Evolutionary conservation across 2,797 vertebrate genomes (phyloP).

Genomic region (Macrochelys suwanniensis): DNA sequence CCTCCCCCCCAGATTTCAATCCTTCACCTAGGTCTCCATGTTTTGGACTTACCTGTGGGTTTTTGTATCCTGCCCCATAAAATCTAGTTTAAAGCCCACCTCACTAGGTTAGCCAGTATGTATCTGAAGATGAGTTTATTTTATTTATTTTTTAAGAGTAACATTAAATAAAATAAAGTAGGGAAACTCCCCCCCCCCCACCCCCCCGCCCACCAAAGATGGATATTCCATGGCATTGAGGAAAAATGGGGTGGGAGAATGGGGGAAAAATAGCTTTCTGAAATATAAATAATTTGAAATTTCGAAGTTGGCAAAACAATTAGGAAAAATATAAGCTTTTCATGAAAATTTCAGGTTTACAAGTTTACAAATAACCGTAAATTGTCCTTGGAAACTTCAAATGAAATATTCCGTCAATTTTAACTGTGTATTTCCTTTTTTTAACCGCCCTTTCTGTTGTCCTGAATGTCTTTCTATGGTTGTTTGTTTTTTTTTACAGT

Average conservation of each 20-base stretch:
- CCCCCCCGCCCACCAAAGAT: background rate
- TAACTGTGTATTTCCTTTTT: background rate
- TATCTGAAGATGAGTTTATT: background rate
- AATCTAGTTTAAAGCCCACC: background rate
- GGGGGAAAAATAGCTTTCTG: accelerated
- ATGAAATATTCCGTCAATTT: background rate
- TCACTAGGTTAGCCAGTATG: background rate
- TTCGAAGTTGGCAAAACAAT: background rate
- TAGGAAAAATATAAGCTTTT: background rate
- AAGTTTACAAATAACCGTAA: background rate
- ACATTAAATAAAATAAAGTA: background rate
- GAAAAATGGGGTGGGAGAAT: background rate
- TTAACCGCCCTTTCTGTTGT: background rate
- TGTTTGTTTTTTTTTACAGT: background rate
- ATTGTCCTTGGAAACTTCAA: background rate
- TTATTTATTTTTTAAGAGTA: background rate
- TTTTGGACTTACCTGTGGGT: background rate
- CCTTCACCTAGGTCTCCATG: background rate
- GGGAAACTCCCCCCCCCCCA: background rate
- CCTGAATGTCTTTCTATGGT: background rate
- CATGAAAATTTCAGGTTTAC: background rate
- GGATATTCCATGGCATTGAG: background rate
- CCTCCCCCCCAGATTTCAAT: background rate
- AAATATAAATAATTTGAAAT: background rate
- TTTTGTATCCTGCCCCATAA: background rate